phyloP scores from a whole-genome alignment of 2,888 invertebrate genomes.

The Microplitis manilae region DNA sequence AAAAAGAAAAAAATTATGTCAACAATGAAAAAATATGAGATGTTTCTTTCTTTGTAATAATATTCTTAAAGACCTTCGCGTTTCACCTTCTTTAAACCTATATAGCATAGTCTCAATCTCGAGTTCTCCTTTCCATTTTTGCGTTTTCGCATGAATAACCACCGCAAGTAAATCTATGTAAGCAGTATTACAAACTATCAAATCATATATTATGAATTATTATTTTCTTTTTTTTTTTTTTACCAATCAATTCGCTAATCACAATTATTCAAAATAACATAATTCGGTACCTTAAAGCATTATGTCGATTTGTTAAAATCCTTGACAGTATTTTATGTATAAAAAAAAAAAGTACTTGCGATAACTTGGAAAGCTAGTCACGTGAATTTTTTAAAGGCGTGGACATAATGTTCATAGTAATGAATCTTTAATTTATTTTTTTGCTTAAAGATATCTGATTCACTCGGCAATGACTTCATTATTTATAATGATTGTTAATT shows the following conservation, averaged over 20 bases:
- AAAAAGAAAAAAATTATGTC: background rate
- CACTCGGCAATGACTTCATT: conserved; percentile 1
- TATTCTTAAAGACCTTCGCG: conserved; percentile 22
- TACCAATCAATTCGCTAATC: background rate
- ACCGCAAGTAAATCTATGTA: background rate
- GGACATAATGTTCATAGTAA: conserved; percentile 3
- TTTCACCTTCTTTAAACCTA: conserved; percentile 16
- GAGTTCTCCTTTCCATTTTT: conserved; percentile 14
- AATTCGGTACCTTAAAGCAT: background rate
- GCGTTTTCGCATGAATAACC: conserved; percentile 17
- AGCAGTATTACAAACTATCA: background rate
- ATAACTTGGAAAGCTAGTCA: conserved; percentile 29
- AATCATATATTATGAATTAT: background rate
- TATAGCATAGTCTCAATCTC: background rate
- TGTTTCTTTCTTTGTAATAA: conserved; percentile 22
- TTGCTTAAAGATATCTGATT: conserved; percentile 7
- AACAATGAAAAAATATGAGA: background rate
- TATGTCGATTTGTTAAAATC: background rate
- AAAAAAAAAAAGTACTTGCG: background rate
- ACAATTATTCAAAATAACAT: background rate
- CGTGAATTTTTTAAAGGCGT: conserved; percentile 14
- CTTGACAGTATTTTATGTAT: background rate
- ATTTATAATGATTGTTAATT: background rate
- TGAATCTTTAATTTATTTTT: background rate
- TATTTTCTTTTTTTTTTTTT: background rate